Base-by-base conservation (phyloP, 2,113 vertebrate species). In the Pseudois nayaur region DNA sequence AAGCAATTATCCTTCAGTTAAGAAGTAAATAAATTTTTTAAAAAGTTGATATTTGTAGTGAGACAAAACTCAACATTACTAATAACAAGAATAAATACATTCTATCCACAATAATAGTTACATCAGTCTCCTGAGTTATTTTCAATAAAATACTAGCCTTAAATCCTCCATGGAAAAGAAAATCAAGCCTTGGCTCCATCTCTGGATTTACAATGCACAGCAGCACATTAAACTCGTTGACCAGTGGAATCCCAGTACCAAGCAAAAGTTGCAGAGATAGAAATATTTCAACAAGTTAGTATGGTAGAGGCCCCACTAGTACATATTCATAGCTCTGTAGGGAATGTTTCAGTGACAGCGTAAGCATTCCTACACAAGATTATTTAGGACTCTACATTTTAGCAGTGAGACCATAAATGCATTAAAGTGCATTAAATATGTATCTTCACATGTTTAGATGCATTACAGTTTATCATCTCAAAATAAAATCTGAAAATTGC, bases 341-440 rank as follows among this genome's bases (percentile, higher is more conserved):
- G 93, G 94, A 97, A 91, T 54, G 23, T 9, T 59, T 48, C 57
- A 87, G 14, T 27, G 93, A 84, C n/a, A 29, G 81, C 21, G 45
- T 95, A 95, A 96, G 96, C 83, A 84, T 94, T 94, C 52, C 89
- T 59, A 79, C 19, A 25, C n/a, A 84, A 83, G 89, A 96, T 95
- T 97, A 97, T 92, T 91, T 93, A 97, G 57, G 89, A 25, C 60
- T 95, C 50, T 74, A 84, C 83, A 89, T 93, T 97, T 97, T 94
- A 96, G 84, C 93, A 94, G 55, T 40, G 71, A 98, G 89, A 57
- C 74, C 78, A 97, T 96, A 97, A 98, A 97, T 40, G 76, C 96
- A 98, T 97, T 98, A 97, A 96, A 84, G 62, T 94, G 8, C 91
- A 98, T 97, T 97, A 98, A 98, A 93, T 96, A 98, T 95, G 97